Evolutionary conservation across 2,888 invertebrate genomes (phyloP), one percentile per base, ranked within the genome.

Genomic region (Noctua comes): DNA sequence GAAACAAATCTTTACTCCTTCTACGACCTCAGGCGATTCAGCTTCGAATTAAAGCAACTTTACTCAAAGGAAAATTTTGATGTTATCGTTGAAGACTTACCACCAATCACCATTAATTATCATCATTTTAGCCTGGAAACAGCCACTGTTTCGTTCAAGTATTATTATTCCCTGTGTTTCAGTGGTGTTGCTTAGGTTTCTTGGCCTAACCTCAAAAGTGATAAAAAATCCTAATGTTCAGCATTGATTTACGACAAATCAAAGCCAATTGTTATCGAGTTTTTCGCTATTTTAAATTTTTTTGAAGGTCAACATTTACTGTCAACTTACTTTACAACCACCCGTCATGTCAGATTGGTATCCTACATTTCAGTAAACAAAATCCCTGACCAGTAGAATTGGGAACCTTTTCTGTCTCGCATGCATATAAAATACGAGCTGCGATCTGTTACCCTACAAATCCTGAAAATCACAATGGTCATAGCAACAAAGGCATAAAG

Each of bases 391-490:
- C 51, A 81, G 59, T 62, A 59, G 5, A 27, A 46, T 64, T 46
- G 6, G 1, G 27, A 46, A 57, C 16, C 36, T 18, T 68, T 43
- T 68, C 51, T 68, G 76, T 21, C n/a, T 82, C 18, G 16, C 46
- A 64, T 31, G 36, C 43, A 80, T 40, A 64, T 68, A 76, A 73
- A 73, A 70, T 51, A 82, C 82, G 43, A 59, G 36, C 65, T 57
- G 0, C n/a, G 21, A 62, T 57, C 40, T 48, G 71, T 71, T 46
- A 57, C 11, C 79, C 78, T 72, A 68, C 72, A 83, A 82, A 82
- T 78, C 71, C 57, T 27, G 54, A 64, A 78, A 62, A 78, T 78
- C 62, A 66, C 43, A 81, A 81, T 82, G 48, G 83, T 78, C 18
- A 48, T n/a, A 36, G 27, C 51, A 48, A 84, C 84, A 81, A 77